Evolutionary conservation across 2,888 invertebrate genomes (phyloP), one percentile per base, ranked within the genome.

Genomic region (Diloba caeruleocephala): DNA sequence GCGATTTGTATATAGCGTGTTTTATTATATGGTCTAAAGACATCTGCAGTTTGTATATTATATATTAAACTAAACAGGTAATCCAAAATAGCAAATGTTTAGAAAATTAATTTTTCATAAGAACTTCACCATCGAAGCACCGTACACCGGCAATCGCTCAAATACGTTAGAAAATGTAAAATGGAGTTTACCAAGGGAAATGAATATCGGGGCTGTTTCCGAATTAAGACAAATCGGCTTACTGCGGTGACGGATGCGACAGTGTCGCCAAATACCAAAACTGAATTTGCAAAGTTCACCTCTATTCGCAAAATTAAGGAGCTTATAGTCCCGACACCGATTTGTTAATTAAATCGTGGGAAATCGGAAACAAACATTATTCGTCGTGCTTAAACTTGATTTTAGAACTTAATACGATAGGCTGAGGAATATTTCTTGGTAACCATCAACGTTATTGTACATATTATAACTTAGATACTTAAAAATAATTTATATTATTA

Each of bases 161-260:
- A 80, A 76, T 74, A 74, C 67, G 71, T 61, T 57, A 64, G 59
- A 68, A 72, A 82, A 79, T 76, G 59, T 58, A 68, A 72, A 82
- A 79, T 76, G 59, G 68, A 78, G 74, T 81, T 76, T 77, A 70
- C 73, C 67, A 61, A 70, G 76, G 76, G 76, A 73, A 82, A 81
- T 80, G 76, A 77, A 78, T 78, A 79, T 81, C 71, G 64, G 69
- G n/a, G 71, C 72, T 67, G 78, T 71, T 78, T 77, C 78, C 71
- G 77, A 78, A 82, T 82, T 74, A 78, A 83, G 80, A 81, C 79
- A 83, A 83, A 84, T 82, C 75, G 73, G 74, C 71, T 82, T 79
- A 79, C 56, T 70, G 65, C 60, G 61, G 66, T 68, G 71, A 69
- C 71, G 59, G 71, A 68, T 65, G 72, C 57, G 69, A 52, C 56